A percentile compares a stretch with the other conserved stretches of the same genome.
phyloP scores from a whole-genome alignment of 2,888 invertebrate genomes.

The Cephus runcator region DNA sequence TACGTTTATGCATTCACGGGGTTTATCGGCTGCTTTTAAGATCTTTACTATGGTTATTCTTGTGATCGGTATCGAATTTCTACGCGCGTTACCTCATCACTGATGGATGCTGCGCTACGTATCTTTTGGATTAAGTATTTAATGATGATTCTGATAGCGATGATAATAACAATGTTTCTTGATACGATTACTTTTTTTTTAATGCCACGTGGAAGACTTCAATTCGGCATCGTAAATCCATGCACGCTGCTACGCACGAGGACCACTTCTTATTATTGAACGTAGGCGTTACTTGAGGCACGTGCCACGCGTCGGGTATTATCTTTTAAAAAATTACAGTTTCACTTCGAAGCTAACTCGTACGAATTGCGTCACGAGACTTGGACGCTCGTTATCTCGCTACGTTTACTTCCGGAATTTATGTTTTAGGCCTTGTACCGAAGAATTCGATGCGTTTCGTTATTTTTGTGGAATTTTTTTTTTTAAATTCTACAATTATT shows the following conservation, averaged over 20 bases:
- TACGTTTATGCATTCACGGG: neutral
- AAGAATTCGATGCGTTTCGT: too few relatives aligned
- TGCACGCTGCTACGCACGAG: constrained; percentile 32
- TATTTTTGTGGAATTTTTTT: too few relatives aligned
- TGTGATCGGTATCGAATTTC: too few relatives aligned
- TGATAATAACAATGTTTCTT: neutral
- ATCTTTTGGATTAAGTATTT: too few relatives aligned
- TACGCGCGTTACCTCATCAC: too few relatives aligned
- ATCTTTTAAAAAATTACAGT: constrained; percentile 25
- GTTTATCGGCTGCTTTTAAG: too few relatives aligned
- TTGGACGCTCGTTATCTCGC: constrained; percentile 21
- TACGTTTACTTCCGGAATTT: constrained; percentile 19
- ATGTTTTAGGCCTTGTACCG: too few relatives aligned
- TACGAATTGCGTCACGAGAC: constrained; percentile 30
- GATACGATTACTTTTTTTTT: constrained; percentile 24
- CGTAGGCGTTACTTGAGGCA: constrained; percentile 52
- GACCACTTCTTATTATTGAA: constrained; percentile 21
- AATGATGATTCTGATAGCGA: too few relatives aligned
- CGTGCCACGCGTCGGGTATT: constrained; percentile 41
- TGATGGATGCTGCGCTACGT: too few relatives aligned
- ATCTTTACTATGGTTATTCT: too few relatives aligned
- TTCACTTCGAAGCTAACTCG: constrained; percentile 12
- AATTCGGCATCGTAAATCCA: constrained; percentile 59
- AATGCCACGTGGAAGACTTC: constrained; percentile 37
- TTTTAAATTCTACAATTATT: too few relatives aligned